Percentiles rank a stretch among this genome's conserved stretches.
phyloP scores from a whole-genome alignment of 2,888 invertebrate genomes.

The Synergus itoensis region DNA sequence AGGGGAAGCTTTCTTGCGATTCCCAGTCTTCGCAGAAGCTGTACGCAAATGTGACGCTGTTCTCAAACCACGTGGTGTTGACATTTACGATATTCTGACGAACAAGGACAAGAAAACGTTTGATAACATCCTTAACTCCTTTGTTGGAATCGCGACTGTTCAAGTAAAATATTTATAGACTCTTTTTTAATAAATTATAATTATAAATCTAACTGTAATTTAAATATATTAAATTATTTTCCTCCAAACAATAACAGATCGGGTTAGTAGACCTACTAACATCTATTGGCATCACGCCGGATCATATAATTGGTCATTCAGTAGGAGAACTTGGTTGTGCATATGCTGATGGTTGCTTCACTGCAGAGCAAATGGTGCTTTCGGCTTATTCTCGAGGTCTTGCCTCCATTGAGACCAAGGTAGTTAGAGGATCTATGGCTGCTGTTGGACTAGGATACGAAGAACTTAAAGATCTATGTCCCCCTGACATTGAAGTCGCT shows the following conservation, averaged over 20 bases:
- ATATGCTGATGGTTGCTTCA: constrained; percentile 95
- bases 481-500: constrained; percentile 89
- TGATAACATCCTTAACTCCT: constrained; percentile 84
- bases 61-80: constrained; percentile 81
- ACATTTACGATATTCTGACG: constrained; percentile 83
- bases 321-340: constrained; percentile 97
- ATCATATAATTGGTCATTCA: constrained; percentile 92
- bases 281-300: constrained; percentile 82
- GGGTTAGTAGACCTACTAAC: constrained; percentile 83
- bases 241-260: constrained; percentile 74
- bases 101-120: constrained; percentile 81
- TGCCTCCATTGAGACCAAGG: constrained; percentile 67
- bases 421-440: constrained; percentile 91
- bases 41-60: constrained; percentile 81
- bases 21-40: constrained; percentile 84
- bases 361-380: constrained; percentile 77
- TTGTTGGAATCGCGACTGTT: constrained; percentile 87
- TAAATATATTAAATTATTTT: constrained; percentile 38
- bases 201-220: neutral
- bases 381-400: constrained; percentile 70
- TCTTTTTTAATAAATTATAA: neutral
- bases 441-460: constrained; percentile 86
- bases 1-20: constrained; percentile 83
- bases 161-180: constrained; percentile 75
- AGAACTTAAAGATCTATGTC: constrained; percentile 83